A percentile compares a stretch with the other conserved stretches of the same genome.
Conservation (phyloP, 2,113 vertebrate species). For the Malurus cyaneus region DNA sequence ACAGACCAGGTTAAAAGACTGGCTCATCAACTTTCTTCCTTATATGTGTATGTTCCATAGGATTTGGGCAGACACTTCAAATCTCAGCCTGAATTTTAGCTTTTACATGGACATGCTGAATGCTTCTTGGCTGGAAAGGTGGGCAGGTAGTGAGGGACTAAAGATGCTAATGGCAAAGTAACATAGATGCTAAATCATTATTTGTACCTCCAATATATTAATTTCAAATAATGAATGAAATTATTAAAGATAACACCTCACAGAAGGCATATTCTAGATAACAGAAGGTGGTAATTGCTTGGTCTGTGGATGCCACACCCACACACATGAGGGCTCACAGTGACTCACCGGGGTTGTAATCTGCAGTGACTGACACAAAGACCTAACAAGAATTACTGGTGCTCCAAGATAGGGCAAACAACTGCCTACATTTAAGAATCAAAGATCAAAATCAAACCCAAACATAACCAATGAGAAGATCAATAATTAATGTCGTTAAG, state of each 20-base stretch:
- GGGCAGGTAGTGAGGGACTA: neutral
- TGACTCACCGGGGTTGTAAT: neutral
- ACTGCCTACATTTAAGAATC: neutral
- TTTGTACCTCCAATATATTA: neutral
- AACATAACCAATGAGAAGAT: neutral
- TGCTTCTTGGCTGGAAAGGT: neutral
- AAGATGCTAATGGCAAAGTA: neutral
- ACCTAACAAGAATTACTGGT: neutral
- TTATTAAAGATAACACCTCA: neutral
- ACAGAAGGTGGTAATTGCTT: neutral
- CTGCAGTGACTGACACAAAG: neutral
- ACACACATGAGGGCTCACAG: neutral
- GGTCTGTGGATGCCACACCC: neutral
- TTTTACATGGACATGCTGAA: neutral
- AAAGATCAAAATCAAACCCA: neutral
- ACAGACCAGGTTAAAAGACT: neutral
- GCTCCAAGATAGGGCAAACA: neutral
- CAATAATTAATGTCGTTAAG: neutral
- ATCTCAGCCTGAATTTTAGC: neutral
- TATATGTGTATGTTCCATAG: accelerated
- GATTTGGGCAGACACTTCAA: neutral
- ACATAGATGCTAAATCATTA: neutral
- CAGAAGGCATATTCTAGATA: neutral
- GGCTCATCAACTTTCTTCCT: neutral
- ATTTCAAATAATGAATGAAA: neutral